phyloP scores from a whole-genome alignment of 2,888 invertebrate genomes.

The Loripinus fragilis region DNA sequence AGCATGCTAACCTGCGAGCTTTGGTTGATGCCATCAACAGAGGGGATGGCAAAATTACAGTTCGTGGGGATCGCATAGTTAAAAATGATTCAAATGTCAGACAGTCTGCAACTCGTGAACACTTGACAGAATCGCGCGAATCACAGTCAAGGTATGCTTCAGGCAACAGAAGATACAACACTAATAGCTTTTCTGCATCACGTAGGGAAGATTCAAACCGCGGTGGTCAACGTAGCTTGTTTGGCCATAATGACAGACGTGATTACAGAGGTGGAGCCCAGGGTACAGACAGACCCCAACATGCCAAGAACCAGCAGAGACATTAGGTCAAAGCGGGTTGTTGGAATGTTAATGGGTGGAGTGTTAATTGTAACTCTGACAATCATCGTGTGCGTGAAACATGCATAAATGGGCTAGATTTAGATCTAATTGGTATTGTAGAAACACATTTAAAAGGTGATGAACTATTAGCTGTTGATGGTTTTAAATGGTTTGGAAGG shows the following conservation, averaged over 20 bases:
- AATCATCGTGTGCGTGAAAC: background rate
- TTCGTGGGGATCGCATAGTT: too few relatives aligned
- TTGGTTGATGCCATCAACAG: too few relatives aligned
- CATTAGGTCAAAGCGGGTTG: background rate
- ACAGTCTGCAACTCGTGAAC: too few relatives aligned
- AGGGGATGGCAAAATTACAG: too few relatives aligned
- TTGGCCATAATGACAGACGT: background rate
- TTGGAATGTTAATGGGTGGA: conserved; percentile 20
- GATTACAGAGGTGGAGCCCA: background rate
- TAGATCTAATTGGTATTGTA: background rate
- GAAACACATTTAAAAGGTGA: background rate
- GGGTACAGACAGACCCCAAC: too few relatives aligned
- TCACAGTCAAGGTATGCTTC: background rate
- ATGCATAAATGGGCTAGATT: background rate
- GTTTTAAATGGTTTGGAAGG: too few relatives aligned
- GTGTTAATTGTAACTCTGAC: background rate
- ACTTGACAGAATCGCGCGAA: background rate
- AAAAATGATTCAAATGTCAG: too few relatives aligned
- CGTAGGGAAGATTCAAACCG: background rate
- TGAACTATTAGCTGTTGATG: too few relatives aligned
- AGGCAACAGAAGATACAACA: background rate
- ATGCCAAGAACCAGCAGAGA: background rate
- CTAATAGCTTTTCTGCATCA: background rate
- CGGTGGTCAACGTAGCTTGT: background rate
- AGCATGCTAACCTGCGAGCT: too few relatives aligned